phyloP scores from a whole-genome alignment of 2,113 vertebrate genomes.

The Eubucco bourcierii region DNA sequence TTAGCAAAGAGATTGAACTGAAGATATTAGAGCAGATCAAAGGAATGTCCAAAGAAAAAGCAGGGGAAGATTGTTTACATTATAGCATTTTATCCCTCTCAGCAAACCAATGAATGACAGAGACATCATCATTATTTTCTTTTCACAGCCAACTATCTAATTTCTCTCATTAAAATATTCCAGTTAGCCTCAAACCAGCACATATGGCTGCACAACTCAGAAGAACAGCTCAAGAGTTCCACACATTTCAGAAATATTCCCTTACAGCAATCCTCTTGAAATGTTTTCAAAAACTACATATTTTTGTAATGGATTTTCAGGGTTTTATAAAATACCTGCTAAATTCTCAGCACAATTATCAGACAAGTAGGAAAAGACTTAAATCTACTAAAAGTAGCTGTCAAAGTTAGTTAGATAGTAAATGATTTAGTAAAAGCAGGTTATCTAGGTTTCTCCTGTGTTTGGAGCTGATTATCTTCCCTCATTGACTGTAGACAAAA shows the following conservation, averaged over 20 bases:
- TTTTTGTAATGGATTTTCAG: neutral
- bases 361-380: neutral
- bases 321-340: neutral
- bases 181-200: no score
- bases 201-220: neutral
- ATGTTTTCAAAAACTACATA: neutral
- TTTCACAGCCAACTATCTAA: no score
- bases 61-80: no score
- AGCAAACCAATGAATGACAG: no score
- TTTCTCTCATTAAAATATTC: no score
- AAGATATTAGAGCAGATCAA: no score
- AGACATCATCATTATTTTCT: no score
- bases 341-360: neutral
- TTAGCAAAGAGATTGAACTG: no score
- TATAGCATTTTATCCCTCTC: no score
- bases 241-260: neutral
- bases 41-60: no score
- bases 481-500: neutral
- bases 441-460: neutral
- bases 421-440: constrained; percentile 1
- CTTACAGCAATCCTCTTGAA: neutral
- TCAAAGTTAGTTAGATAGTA: constrained; percentile 27
- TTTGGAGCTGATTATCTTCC: neutral
- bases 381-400: constrained; percentile 27
- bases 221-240: neutral